A percentile compares a stretch with the other conserved stretches of the same genome.
These are phyloP conservation scores for Malurus melanocephalus DNA, from an alignment of 2,113 vertebrate species.

Conservation along the genomic window DNA sequence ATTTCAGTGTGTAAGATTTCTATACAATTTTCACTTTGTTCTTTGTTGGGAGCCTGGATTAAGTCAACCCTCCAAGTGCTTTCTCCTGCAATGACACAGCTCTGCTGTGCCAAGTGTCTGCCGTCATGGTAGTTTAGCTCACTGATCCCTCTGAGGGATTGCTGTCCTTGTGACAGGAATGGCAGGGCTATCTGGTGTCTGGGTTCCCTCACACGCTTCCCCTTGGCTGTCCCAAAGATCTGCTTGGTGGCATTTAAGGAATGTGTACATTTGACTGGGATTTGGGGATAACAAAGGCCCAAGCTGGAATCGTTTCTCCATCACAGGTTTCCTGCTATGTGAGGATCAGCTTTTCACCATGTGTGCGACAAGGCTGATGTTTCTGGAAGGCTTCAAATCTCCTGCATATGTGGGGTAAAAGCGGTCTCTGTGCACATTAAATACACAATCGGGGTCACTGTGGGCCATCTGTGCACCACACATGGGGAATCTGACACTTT, in stretches of 20 bases:
- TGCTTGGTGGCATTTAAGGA: not conserved
- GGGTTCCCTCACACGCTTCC: not conserved
- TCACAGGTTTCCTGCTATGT: not conserved
- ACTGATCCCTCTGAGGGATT: not conserved
- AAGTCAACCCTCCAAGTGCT: not conserved
- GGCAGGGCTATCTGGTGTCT: not conserved
- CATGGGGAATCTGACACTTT: slow-evolving; percentile 10
- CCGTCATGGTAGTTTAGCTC: not conserved
- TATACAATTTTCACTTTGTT: not conserved
- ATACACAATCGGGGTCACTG: not conserved
- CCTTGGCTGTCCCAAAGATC: not conserved
- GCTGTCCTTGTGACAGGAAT: not conserved
- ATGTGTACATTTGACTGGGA: slow-evolving; percentile 38
- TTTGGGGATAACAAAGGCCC: slow-evolving; percentile 13
- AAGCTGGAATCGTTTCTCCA: slow-evolving; percentile 3
- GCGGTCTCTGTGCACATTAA: not conserved
- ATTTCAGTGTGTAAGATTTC: not conserved
- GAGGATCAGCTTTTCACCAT: slow-evolving; percentile 22
- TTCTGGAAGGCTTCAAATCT: slow-evolving; percentile 30
- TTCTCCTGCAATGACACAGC: not conserved
- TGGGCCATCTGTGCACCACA: slow-evolving; percentile 41
- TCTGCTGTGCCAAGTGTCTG: not conserved
- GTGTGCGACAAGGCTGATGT: not conserved
- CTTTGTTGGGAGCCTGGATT: not conserved
- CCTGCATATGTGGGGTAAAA: not conserved